Base-by-base conservation (phyloP, 2,113 vertebrate genomes). In the Ctenomys sociabilis region DNA sequence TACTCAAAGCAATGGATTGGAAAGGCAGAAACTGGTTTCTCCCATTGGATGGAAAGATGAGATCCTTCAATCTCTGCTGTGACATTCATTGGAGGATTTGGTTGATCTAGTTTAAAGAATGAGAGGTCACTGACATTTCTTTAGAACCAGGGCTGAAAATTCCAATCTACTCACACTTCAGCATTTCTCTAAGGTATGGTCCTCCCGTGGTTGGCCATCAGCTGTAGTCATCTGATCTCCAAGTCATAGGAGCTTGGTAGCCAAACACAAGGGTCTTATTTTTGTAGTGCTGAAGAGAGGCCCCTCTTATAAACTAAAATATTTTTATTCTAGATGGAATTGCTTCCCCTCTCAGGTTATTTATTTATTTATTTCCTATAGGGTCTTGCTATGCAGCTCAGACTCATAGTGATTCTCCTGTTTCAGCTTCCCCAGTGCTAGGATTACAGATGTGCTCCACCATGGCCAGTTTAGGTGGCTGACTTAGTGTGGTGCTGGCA, bases 1-100 rank as follows among this genome's bases (percentile, higher is more conserved):
- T 98, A 98, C 17, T 98, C 91, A 93, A 98, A 98, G 75, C 98
- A 99, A 0, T 93, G 90, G 17, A 37, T 8, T 0, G 17, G 73
- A 37, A 98, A 97, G 59, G 95, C 89, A 84, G 98, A 98, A 63
- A 98, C 13, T 30, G 98, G 98, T 70, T 98, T 98, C 64, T 97
- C 97, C 98, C 98, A 99, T 0, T 1, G 90, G 68, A 98, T 86
- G 59, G 90, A 82, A 30, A 98, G 97, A 22, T 40, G 45, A 0
- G 91, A 96, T 78, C 97, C 92, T 73, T 98, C 75, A 19, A 94
- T 82, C 85, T 85, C 70, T 10, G 97, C 91, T 30, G 95, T 97
- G 97, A 98, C 70, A 0, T 98, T 98, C 90, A 73, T 77, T 49
- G 98, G 98, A 75, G 98, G 94, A 54, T 98, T 98, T 49, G 97